Base-by-base conservation (phyloP, 1,140 invertebrate species). In the Eupeodes corollae region DNA sequence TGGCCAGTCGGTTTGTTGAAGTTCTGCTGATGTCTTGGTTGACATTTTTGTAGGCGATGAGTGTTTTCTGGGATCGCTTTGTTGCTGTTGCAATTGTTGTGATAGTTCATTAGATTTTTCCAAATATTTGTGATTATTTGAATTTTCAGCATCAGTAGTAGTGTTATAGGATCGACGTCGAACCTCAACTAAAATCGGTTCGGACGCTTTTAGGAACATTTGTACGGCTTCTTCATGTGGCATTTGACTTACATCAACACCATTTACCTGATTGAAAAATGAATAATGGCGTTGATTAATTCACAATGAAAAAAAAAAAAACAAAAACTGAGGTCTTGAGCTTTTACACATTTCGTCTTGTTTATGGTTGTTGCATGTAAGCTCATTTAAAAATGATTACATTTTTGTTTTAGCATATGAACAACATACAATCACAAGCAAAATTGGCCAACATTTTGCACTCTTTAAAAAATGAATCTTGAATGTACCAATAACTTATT, bases 141-240 rank as follows among this genome's bases (percentile, higher is more conserved):
- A 18, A 11, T 10, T 13, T 26, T 46, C 35, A 8, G 13, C 18
- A 39, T 18, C 15, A 18, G 45, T 1, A 10, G 8, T 14, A 15
- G 16, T 18, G n/a, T 26, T 41, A 31, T 13, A 40, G 6, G 2
- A 12, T 15, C 78, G 72, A 44, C 82, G 71, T 32, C 82, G 68
- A 18, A 85, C 79, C 67, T 84, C 80, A 30, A 85, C 80, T 47
- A 82, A 73, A 55, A 85, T 82, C 42, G 81, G 82, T 61, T 85
- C 83, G 54, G 79, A 72, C 12, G 82, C 80, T 51, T 75, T 74
- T 52, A 80, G 74, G 69, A 85, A 85, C 54, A 76, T 79, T 58
- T 77, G 76, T 48, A 84, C 79, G 32, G 82, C 82, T 60, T 84
- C 83, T 61, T 80, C 77, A 67, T 83, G 81, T 46, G 76, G 74